Evolutionary conservation across 2,113 vertebrate species (phyloP).

Genomic region (Rallus limicola): DNA sequence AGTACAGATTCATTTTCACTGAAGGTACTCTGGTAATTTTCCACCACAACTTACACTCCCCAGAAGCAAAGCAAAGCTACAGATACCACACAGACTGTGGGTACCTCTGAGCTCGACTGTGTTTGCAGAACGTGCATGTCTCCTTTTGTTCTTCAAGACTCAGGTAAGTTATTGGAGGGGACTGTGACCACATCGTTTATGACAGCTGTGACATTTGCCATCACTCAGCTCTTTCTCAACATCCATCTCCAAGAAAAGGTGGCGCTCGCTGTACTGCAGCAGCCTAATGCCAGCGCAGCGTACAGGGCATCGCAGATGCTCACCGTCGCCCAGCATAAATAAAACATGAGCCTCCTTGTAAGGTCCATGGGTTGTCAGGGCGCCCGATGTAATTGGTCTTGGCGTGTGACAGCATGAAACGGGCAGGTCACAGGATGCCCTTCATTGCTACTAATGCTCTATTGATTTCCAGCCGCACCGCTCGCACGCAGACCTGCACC

Average conservation of each 20-base stretch:
- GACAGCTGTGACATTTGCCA: background rate
- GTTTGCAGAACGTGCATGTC: rapidly evolving
- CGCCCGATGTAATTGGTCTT: background rate
- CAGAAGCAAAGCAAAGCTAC: background rate
- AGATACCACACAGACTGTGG: background rate
- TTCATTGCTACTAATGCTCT: background rate
- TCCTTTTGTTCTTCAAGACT: background rate
- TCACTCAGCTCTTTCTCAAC: background rate
- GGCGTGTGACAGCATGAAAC: background rate
- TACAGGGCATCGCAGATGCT: background rate
- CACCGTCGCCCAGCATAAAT: background rate
- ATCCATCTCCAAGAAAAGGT: background rate
- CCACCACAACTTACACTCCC: background rate
- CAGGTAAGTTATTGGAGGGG: background rate
- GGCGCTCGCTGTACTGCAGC: background rate
- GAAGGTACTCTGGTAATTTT: background rate
- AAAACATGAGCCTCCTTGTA: conserved; percentile 10
- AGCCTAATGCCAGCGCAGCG: conserved; percentile 14
- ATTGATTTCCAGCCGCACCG: background rate
- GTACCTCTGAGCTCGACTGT: background rate
- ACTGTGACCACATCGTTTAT: background rate
- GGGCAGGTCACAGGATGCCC: background rate
- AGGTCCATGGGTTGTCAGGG: background rate
- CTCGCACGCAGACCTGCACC: background rate
- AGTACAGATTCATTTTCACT: background rate